phyloP scores from a whole-genome alignment of 2,888 invertebrate species.

The Euclidia mi region DNA sequence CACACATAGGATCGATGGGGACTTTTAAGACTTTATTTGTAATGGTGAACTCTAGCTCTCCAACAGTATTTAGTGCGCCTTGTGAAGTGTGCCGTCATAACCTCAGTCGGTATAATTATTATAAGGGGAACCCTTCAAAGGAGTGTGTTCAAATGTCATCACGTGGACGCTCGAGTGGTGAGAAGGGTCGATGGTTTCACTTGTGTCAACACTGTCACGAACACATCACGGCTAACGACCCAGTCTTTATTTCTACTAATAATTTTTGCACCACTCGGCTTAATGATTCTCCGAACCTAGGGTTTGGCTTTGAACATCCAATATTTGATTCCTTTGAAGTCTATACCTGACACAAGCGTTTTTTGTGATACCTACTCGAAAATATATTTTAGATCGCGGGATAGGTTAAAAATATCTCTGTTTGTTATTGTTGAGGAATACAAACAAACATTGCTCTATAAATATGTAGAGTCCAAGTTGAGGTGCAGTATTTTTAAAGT shows the following conservation, averaged over 20 bases:
- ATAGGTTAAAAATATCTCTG: too few species aligned
- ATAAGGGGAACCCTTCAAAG: slow-evolving; percentile 20
- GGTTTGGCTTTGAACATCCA: slow-evolving; percentile 19
- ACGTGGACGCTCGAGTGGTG: slow-evolving; percentile 41
- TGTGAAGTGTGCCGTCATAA: slow-evolving; percentile 18
- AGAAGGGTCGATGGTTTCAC: slow-evolving; percentile 72
- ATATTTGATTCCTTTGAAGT: background rate
- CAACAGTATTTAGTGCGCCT: too few species aligned
- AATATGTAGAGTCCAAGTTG: too few species aligned
- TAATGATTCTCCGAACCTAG: slow-evolving; percentile 37
- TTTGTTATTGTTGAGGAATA: too few species aligned
- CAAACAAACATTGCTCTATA: too few species aligned
- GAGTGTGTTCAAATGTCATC: slow-evolving; percentile 38
- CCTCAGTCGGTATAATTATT: slow-evolving; percentile 17
- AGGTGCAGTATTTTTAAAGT: too few species aligned
- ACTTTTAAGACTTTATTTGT: too few species aligned
- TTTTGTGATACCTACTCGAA: slow-evolving; percentile 16
- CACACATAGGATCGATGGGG: too few species aligned
- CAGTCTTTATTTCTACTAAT: slow-evolving; percentile 51
- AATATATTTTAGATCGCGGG: background rate
- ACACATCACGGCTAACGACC: slow-evolving; percentile 70
- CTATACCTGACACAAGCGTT: too few species aligned
- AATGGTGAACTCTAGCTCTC: too few species aligned
- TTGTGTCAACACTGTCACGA: slow-evolving; percentile 78
- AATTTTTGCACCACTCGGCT: slow-evolving; percentile 41